Evolutionary conservation across 2,888 invertebrate genomes (phyloP), one percentile per base, ranked within the genome.

Genomic region (Dastarcus helophoroides): DNA sequence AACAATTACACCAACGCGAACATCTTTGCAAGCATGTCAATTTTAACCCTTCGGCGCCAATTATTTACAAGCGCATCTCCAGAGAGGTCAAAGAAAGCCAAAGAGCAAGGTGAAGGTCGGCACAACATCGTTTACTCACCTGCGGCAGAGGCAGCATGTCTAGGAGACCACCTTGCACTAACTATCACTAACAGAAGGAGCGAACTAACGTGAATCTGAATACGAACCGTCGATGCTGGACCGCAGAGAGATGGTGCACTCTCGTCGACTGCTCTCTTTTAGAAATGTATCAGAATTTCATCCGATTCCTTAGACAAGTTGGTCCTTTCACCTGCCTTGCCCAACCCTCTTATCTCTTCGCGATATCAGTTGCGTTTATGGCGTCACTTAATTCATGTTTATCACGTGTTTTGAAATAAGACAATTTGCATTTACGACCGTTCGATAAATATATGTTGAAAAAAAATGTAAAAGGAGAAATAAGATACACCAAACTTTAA

Each of bases 211-310:
- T 19, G 29, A 24, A 15, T 19, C 9, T 17, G n/a, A 9, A 23
- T 23, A 6, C 24, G 24, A 7, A 11, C 26, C 13, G 6, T 7
- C 36, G 45, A 45, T 42, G 44, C 42, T 44, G 45, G 16, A 14
- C 9, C 5, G 28, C n/a, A 17, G 9, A 15, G 31, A 29, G 35
- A 38, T 40, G 42, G 37, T 42, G 41, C 36, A 33, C 39, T 46
- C 45, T 44, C 42, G 37, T 39, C 50, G 47, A 51, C 53, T 55
- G 56, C 50, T 56, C 54, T 49, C 48, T 52, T 51, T 50, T 50
- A 55, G 53, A 56, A 58, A 53, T 55, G 55, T 52, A 56, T 51
- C 51, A 51, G 52, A 48, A 51, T 54, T 56, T 56, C 56, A 55
- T 58, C 53, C 50, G 46, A 44, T 39, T 46, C 47, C 48, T 44